These are phyloP conservation scores for Eristalis tenax DNA, from an alignment of 2,888 invertebrate genomes.

Conservation along the genomic window DNA sequence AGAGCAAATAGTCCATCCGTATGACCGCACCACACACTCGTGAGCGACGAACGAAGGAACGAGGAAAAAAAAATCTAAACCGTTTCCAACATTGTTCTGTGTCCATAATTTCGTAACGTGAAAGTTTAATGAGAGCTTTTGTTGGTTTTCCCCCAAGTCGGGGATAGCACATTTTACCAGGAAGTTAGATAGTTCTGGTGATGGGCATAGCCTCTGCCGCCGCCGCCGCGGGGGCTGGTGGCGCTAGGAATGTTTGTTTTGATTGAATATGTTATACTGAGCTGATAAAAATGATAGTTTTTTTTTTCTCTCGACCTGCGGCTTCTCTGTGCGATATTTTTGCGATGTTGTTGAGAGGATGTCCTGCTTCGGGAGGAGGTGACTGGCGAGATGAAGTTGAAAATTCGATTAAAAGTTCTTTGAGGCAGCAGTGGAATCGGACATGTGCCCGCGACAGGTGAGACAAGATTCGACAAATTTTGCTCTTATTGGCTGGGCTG, in stretches of 20 bases:
- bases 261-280: background rate
- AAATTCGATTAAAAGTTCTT: background rate
- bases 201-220: background rate
- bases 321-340: background rate
- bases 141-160: background rate
- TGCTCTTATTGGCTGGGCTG: background rate
- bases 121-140: conserved; percentile 63
- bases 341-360: background rate
- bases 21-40: background rate
- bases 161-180: background rate
- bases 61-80: background rate
- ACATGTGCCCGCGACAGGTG: background rate
- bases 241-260: background rate
- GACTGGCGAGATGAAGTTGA: background rate
- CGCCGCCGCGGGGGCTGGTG: background rate
- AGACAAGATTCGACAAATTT: background rate
- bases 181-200: background rate
- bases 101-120: conserved; percentile 57
- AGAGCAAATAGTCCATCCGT: background rate
- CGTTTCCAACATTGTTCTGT: conserved; percentile 28
- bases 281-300: background rate
- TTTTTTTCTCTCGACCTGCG: background rate
- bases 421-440: background rate
- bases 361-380: background rate
- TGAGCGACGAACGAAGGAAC: background rate